Percentiles rank a stretch among this genome's conserved stretches.
Evolutionary conservation across 2,113 vertebrate genomes (phyloP).

Genomic region (Leptocoma aspasia): DNA sequence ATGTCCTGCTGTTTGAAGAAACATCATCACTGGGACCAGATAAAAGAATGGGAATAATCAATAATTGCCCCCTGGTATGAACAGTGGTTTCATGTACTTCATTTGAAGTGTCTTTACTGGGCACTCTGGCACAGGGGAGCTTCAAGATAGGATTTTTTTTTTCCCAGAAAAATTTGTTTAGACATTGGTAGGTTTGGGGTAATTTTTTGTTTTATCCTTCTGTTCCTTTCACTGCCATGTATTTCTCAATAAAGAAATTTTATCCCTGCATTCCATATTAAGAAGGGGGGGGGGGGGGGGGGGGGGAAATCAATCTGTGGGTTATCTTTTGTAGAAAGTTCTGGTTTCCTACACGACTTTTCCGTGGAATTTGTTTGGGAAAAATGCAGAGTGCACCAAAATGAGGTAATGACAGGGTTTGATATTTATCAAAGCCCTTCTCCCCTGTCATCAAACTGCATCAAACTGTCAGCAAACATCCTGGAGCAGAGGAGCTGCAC

Average conservation of each 20-base stretch:
- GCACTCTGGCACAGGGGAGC: neutral
- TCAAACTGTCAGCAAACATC: slow-evolving; percentile 21
- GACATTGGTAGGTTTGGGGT: neutral
- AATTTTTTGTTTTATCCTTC: neutral
- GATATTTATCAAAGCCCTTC: slow-evolving; percentile 69
- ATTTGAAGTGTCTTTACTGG: neutral
- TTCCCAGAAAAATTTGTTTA: neutral
- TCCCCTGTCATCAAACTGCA: slow-evolving; percentile 38
- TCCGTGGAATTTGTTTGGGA: slow-evolving; percentile 71
- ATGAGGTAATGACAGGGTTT: slow-evolving; percentile 76
- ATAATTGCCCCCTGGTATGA: neutral
- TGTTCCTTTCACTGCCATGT: slow-evolving; percentile 1
- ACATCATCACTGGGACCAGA: neutral
- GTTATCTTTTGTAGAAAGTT: slow-evolving; percentile 65
- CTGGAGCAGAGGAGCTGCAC: neutral
- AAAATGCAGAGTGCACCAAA: slow-evolving; percentile 68
- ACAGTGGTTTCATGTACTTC: neutral
- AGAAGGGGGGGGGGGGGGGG: neutral
- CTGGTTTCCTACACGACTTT: slow-evolving; percentile 69
- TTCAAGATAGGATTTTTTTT: neutral
- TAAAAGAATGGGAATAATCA: neutral
- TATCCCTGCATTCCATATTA: slow-evolving; percentile 40
- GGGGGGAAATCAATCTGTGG: slow-evolving; percentile 46
- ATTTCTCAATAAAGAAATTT: slow-evolving; percentile 55
- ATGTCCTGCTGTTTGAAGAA: neutral